Percentiles rank a stretch among this genome's conserved stretches.
phyloP scores from a whole-genome alignment of 2,888 invertebrate species.

The Scaptomyza reducta region DNA sequence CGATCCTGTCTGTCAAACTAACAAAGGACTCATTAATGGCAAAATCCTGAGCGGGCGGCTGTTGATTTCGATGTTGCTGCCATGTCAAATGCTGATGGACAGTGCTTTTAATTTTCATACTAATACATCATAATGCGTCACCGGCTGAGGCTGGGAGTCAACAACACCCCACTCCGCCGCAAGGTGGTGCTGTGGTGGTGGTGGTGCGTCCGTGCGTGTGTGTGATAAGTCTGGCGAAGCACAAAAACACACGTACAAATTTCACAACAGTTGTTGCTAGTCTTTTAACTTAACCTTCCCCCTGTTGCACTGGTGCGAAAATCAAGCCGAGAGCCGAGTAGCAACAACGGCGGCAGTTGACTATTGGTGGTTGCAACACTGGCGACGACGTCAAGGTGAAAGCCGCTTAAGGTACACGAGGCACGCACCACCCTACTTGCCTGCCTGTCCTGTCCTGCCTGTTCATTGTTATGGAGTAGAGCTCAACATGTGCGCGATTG shows the following conservation, averaged over 20 bases:
- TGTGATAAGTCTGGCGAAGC: conserved; percentile 72
- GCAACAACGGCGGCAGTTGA: conserved; percentile 6
- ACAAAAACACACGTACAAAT: conserved; percentile 69
- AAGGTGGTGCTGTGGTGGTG: conserved; percentile 42
- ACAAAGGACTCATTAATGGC: conserved; percentile 67
- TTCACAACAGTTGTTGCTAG: conserved; percentile 75
- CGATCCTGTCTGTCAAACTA: conserved; percentile 11
- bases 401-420: conserved; percentile 72
- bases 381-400: conserved; percentile 68
- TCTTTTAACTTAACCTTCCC: conserved; percentile 19
- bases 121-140: conserved; percentile 82
- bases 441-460: background rate
- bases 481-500: conserved; percentile 73
- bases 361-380: conserved; percentile 49
- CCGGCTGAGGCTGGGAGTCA: conserved; percentile 51
- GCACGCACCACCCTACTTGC: conserved; percentile 27
- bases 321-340: conserved; percentile 56
- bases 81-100: conserved; percentile 59
- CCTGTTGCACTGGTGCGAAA: conserved; percentile 56
- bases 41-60: conserved; percentile 52
- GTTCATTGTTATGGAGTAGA: conserved; percentile 59
- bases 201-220: conserved; percentile 65
- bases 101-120: conserved; percentile 81
- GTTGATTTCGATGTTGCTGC: conserved; percentile 7
- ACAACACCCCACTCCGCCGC: conserved; percentile 11